Base-by-base conservation (phyloP, 2,113 vertebrate species). In the Chitala chitala region DNA sequence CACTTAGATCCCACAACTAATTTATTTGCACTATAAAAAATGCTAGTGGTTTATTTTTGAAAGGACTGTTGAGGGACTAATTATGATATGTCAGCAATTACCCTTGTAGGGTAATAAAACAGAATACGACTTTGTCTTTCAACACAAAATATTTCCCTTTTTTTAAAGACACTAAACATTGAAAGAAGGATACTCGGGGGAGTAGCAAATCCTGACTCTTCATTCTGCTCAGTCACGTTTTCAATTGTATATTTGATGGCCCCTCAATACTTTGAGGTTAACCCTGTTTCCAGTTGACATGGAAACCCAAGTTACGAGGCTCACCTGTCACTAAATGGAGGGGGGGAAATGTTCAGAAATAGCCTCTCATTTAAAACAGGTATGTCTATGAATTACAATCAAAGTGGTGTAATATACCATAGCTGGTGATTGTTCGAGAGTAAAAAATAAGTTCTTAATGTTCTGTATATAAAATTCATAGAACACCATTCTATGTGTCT, bases 361-460 rank as follows among this genome's bases (percentile, higher is more conserved):
- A 3, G 22, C 12, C 2, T 31, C 31, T n/a, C 36, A 15, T 51
- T 56, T 5, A 10, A 13, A 8, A 44, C 13, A 46, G n/a, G 40
- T 68, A n/a, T n/a, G n/a, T n/a, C 64, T 42, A n/a, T 46, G 38
- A 15, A 10, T 51, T 15, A 22, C 5, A 17, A 13, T 29, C 42
- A 22, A 53, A 33, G 17, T 65, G 58, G 72, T 64, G 72, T 38
- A 73, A 64, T 51, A 59, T 20, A 64, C 9, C 40, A 59, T 64
- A 50, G 22, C 51, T n/a, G 17, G 29, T 73, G 42, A 50, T 63
- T 64, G 46, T 73, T 15, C 44, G 12, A n/a, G 33, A 48, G 61
- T 53, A n/a, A 24, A 22, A 55, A 17, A 56, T 59, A n/a, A 42
- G 33, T 66, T n/a, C n/a, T 44, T 20, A 58, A 72, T 71, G 65